Conservation (phyloP, 1,140 invertebrate species). For the Procambarus virginalis region DNA sequence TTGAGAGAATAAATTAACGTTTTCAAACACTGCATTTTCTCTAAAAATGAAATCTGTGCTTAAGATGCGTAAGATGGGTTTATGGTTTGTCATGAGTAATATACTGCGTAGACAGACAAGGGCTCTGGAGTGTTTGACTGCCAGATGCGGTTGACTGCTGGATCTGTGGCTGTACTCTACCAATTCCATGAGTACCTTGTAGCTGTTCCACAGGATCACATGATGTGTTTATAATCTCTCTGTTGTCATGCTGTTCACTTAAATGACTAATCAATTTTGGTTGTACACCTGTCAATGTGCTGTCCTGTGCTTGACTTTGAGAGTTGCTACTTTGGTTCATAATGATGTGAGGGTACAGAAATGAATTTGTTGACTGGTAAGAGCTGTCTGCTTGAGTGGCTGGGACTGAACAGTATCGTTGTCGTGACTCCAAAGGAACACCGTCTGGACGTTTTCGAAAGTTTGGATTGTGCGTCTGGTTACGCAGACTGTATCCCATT, state of each 20-base stretch:
- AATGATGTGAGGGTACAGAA: conserved; percentile 25
- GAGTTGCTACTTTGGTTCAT: conserved; percentile 18
- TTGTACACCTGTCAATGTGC: background rate
- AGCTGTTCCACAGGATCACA: background rate
- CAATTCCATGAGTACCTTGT: background rate
- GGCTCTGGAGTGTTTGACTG: background rate
- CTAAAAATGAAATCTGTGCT: background rate
- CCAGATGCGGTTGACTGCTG: background rate
- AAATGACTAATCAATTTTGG: background rate
- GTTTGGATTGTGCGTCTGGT: conserved; percentile 57
- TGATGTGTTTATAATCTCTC: background rate
- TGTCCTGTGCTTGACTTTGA: background rate
- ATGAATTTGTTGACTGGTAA: background rate
- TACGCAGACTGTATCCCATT: conserved; percentile 65
- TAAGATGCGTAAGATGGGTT: background rate
- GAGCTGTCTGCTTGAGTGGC: background rate
- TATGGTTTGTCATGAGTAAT: background rate
- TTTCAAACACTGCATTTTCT: background rate
- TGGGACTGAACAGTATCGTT: conserved; percentile 32
- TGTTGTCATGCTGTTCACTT: background rate
- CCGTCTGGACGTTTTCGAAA: conserved; percentile 43
- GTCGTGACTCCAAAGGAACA: conserved; percentile 14
- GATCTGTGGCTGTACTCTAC: background rate
- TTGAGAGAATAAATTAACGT: too few relatives aligned
- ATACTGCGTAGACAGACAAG: background rate